phyloP scores from a whole-genome alignment of 2,888 invertebrate species.

The Cremastinae sp. region DNA sequence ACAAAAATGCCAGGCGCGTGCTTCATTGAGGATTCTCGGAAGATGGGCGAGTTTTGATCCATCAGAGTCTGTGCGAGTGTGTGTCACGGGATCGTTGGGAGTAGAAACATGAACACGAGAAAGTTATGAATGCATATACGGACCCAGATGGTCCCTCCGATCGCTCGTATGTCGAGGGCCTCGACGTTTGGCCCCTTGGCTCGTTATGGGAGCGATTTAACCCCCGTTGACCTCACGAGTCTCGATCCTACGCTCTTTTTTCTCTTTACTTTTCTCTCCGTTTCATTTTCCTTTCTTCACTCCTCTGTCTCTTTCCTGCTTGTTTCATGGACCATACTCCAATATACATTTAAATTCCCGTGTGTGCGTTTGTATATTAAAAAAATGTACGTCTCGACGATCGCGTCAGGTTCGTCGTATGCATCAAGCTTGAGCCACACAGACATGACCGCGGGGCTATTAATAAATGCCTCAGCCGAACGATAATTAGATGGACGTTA shows the following conservation, averaged over 20 bases:
- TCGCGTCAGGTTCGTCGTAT: background rate
- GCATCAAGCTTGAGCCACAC: constrained; percentile 37
- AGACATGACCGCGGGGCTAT: constrained; percentile 64
- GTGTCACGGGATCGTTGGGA: constrained; percentile 8
- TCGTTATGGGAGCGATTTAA: constrained; percentile 75
- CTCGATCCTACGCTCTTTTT: constrained; percentile 57
- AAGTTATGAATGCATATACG: constrained; percentile 12
- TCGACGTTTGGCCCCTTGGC: constrained; percentile 53
- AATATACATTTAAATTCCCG: constrained; percentile 27
- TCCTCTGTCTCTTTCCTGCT: constrained; percentile 12
- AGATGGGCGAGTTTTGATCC: constrained; percentile 29
- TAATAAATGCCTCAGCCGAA: constrained; percentile 75
- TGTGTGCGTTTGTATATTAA: constrained; percentile 17
- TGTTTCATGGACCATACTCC: background rate
- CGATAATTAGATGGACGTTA: constrained; percentile 77
- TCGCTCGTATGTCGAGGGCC: constrained; percentile 39
- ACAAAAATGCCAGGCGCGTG: constrained; percentile 34
- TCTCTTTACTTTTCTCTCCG: constrained; percentile 41
- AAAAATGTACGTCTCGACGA: constrained; percentile 17
- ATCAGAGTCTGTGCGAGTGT: background rate
- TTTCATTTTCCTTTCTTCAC: constrained; percentile 33
- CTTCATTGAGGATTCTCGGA: constrained; percentile 48
- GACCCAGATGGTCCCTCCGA: constrained; percentile 13
- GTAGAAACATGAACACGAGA: background rate
- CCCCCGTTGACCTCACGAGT: constrained; percentile 74